Percentiles rank a stretch among this genome's conserved stretches.
phyloP scores from a whole-genome alignment of 2,113 vertebrate genomes.

The Empidonax traillii region DNA sequence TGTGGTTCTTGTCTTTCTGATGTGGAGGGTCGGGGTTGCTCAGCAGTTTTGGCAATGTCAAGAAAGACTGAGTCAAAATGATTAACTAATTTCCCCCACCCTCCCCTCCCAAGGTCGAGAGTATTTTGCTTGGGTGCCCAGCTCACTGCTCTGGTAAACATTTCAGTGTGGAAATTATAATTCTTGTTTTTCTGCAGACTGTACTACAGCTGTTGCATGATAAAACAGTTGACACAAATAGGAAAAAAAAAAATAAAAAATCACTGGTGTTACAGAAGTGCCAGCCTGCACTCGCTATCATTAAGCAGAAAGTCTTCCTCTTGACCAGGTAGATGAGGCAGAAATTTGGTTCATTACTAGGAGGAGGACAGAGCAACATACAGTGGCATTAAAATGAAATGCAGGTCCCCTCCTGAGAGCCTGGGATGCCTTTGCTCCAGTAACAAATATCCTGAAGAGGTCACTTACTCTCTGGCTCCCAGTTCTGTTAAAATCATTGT shows the following conservation, averaged over 20 bases:
- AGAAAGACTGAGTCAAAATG: background rate
- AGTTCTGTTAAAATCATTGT: slow-evolving; percentile 12
- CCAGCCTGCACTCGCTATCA: background rate
- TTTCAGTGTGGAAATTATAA: slow-evolving; percentile 1
- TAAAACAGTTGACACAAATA: slow-evolving; percentile 5
- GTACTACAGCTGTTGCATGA: background rate
- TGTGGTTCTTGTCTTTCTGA: background rate
- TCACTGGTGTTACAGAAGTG: background rate
- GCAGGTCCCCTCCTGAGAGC: background rate
- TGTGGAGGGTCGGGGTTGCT: background rate
- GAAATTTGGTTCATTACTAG: background rate
- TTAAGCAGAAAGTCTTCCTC: slow-evolving; percentile 13
- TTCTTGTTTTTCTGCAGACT: slow-evolving; percentile 8
- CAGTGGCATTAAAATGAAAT: slow-evolving; percentile 32
- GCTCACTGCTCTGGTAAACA: background rate
- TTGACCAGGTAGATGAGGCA: slow-evolving; percentile 2
- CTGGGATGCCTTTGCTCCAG: background rate
- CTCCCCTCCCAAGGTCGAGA: background rate
- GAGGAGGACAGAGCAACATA: background rate
- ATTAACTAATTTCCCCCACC: background rate
- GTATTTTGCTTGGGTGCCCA: background rate
- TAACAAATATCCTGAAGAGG: slow-evolving; percentile 3
- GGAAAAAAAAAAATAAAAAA: background rate
- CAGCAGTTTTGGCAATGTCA: background rate
- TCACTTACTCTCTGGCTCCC: background rate